These are phyloP conservation scores for Diaprepes abbreviatus DNA, from an alignment of 2,888 invertebrate genomes.

Conservation along the genomic window DNA sequence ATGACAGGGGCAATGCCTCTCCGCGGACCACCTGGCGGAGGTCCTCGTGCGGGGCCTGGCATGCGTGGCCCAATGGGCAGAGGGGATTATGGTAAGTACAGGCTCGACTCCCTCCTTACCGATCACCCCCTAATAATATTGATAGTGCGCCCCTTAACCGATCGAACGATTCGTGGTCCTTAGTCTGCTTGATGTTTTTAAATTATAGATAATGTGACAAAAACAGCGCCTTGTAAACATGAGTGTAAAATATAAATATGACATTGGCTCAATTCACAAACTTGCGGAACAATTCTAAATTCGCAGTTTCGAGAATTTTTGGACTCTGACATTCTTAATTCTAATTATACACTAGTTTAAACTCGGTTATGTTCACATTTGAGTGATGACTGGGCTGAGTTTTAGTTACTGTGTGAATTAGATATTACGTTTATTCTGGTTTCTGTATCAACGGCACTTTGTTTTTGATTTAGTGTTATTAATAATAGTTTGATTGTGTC, in stretches of 20 bases:
- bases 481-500: too few species aligned
- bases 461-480: too few species aligned
- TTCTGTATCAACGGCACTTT: too few species aligned
- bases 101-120: not conserved
- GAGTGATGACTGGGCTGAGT: too few species aligned
- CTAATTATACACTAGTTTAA: too few species aligned
- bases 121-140: slow-evolving; percentile 21
- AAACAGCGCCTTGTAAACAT: not conserved
- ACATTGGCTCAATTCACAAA: too few species aligned
- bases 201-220: not conserved
- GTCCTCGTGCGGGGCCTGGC: slow-evolving; percentile 64
- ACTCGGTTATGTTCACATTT: too few species aligned
- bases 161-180: slow-evolving; percentile 54
- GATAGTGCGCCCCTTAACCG: slow-evolving; percentile 41
- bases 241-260: not conserved
- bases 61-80: slow-evolving; percentile 82
- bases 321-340: too few species aligned
- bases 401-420: too few species aligned
- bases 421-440: too few species aligned
- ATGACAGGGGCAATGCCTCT: slow-evolving; percentile 76
- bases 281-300: too few species aligned
- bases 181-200: slow-evolving; percentile 61
- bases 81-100: slow-evolving; percentile 90
- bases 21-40: slow-evolving; percentile 69
- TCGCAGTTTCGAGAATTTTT: too few species aligned